These are phyloP conservation scores for Oncopeltus fasciatus DNA, from an alignment of 1,140 invertebrate genomes.

Conservation along the genomic window DNA sequence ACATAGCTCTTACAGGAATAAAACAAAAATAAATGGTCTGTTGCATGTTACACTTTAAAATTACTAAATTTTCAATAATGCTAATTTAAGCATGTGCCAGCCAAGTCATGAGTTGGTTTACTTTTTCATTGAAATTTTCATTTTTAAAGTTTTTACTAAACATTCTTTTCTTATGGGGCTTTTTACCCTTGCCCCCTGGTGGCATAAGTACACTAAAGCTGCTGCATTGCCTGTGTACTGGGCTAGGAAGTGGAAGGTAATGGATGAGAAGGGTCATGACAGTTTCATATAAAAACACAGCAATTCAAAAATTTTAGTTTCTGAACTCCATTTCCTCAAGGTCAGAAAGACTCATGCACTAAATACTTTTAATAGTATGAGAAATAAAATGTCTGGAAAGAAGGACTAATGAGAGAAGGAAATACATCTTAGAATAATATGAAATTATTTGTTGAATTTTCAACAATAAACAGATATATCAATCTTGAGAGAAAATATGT, in stretches of 20 bases:
- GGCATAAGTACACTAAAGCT: slow-evolving; percentile 13
- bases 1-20: neutral
- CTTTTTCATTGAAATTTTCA: too few relatives aligned
- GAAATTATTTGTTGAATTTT: too few relatives aligned
- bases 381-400: too few relatives aligned
- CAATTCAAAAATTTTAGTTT: neutral
- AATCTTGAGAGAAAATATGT: too few relatives aligned
- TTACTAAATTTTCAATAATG: slow-evolving; percentile 10
- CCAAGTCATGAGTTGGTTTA: slow-evolving; percentile 21
- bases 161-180: slow-evolving; percentile 14
- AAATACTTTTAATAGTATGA: too few relatives aligned
- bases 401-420: too few relatives aligned
- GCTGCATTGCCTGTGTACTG: slow-evolving; percentile 14
- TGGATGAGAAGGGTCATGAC: too few relatives aligned
- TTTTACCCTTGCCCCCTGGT: slow-evolving; percentile 15
- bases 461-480: too few relatives aligned
- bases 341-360: slow-evolving; percentile 1
- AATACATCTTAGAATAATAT: too few relatives aligned
- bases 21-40: slow-evolving; percentile 18
- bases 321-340: neutral
- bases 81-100: slow-evolving; percentile 18
- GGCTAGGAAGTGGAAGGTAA: neutral
- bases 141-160: neutral
- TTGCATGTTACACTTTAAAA: slow-evolving; percentile 13
- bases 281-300: too few relatives aligned